A percentile compares a stretch with the other conserved stretches of the same genome.
phyloP scores from a whole-genome alignment of 2,113 vertebrate genomes.

The Cyanistes caeruleus region DNA sequence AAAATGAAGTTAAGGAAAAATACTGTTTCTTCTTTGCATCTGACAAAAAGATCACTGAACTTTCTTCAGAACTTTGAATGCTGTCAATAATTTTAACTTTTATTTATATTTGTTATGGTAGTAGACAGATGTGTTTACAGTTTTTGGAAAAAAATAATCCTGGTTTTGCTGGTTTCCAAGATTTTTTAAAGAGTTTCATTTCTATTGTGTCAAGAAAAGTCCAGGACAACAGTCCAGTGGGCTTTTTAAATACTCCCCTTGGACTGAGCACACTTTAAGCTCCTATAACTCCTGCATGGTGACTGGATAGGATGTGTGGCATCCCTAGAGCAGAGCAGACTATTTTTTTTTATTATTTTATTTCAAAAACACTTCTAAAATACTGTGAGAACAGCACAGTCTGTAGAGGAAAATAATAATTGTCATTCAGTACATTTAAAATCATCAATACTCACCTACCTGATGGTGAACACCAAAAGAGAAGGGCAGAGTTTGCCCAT shows the following conservation, averaged over 20 bases:
- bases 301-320: not conserved
- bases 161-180: not conserved
- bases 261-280: not conserved
- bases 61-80: not conserved
- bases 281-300: not conserved
- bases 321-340: not conserved
- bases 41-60: not conserved
- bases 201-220: not conserved
- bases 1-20: not conserved
- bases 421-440: not conserved
- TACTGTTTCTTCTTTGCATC: not conserved
- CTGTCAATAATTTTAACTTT: not conserved
- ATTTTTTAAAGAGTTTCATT: not conserved
- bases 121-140: not conserved
- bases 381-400: not conserved
- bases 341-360: not conserved
- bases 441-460: not conserved
- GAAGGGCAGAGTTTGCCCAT: not conserved
- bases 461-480: not conserved
- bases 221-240: not conserved
- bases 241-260: not conserved
- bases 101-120: not conserved
- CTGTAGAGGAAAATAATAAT: not conserved
- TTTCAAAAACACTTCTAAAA: not conserved
- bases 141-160: not conserved